Base-by-base conservation (phyloP, 2,888 invertebrate genomes). In the Eueremaeus valkanovi region DNA sequence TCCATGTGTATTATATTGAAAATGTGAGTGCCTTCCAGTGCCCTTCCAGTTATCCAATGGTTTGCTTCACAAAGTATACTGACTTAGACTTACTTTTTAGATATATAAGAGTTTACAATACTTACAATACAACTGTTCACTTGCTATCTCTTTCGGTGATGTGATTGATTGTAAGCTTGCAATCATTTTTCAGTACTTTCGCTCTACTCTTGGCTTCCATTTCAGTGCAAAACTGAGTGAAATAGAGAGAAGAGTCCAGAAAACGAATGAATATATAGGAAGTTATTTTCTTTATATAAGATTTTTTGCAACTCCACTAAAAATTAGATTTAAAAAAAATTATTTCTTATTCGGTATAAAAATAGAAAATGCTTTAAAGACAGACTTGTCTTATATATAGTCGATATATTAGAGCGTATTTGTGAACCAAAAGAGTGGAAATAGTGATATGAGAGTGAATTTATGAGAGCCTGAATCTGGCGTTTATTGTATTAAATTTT, bases 371-470 rank as follows among this genome's bases (percentile, higher is more conserved):
- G 1, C n/a, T 63, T 27, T 31, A 9, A 21, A 63, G 33, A 63
- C 11, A 63, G 31, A 11, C 21, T 31, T 61, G 16, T 8, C 36
- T 63, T n/a, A 3, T n/a, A 63, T 5, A 45, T 11, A 45, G 11
- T 16, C 9, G 45, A 45, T 3, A 16, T 55, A 11, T 27, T 55
- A 27, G n/a, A 27, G 11, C 27, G 16, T 27, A 55, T 55, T n/a
- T 63, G 33, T 33, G 31, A 63, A n/a, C 33, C 61, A 63, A 63
- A 63, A 63, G 40, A 68, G 40, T 68, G 68, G 68, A 68, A 68
- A 40, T 24, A 42, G 68, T 42, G 68, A 68, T 68, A 68, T 68
- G 36, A 66, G 3, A 33, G 16, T 66, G 36, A 36, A 33, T 66
- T 66, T 61, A 61, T 27, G 61, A 61, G 27, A 51, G 61, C 18